phyloP scores from a whole-genome alignment of 2,888 invertebrate genomes.

The Pilophorus perplexus region DNA sequence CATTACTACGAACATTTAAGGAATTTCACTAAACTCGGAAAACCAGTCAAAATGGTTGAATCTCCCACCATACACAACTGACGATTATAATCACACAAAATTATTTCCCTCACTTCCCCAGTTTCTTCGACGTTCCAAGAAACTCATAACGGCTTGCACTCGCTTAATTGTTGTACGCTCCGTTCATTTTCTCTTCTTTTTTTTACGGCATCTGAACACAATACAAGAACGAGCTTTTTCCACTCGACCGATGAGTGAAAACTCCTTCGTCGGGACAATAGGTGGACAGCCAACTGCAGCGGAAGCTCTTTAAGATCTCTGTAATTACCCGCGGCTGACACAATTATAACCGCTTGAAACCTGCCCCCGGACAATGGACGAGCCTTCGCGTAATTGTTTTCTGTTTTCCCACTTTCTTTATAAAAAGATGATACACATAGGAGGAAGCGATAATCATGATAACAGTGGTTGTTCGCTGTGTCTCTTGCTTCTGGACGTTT shows the following conservation, averaged over 20 bases:
- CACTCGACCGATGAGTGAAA: slow-evolving; percentile 16
- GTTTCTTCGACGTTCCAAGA: too few relatives aligned
- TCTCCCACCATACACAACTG: too few relatives aligned
- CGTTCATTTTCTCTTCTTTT: too few relatives aligned
- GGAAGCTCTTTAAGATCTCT: slow-evolving; percentile 21
- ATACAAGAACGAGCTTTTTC: slow-evolving; percentile 9
- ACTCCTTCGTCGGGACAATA: slow-evolving; percentile 10
- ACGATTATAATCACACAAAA: too few relatives aligned
- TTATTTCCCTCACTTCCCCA: too few relatives aligned
- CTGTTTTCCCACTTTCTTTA: slow-evolving; percentile 3
- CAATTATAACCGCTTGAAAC: slow-evolving; percentile 28
- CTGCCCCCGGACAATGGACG: slow-evolving; percentile 21
- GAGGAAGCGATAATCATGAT: slow-evolving; percentile 7
- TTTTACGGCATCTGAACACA: background rate
- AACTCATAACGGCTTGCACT: too few relatives aligned
- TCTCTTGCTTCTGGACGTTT: background rate
- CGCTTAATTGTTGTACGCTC: too few relatives aligned
- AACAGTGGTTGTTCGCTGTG: slow-evolving; percentile 15
- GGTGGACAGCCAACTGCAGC: slow-evolving; percentile 21
- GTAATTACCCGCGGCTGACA: slow-evolving; percentile 10
- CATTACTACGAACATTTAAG: too few relatives aligned
- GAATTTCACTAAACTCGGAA: too few relatives aligned
- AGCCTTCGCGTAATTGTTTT: slow-evolving; percentile 13
- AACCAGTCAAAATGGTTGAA: too few relatives aligned
- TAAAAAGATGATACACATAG: slow-evolving; percentile 8